Percentiles rank a stretch among this genome's conserved stretches.
phyloP scores from a whole-genome alignment of 2,888 invertebrate species.

The Brenthis hecate region DNA sequence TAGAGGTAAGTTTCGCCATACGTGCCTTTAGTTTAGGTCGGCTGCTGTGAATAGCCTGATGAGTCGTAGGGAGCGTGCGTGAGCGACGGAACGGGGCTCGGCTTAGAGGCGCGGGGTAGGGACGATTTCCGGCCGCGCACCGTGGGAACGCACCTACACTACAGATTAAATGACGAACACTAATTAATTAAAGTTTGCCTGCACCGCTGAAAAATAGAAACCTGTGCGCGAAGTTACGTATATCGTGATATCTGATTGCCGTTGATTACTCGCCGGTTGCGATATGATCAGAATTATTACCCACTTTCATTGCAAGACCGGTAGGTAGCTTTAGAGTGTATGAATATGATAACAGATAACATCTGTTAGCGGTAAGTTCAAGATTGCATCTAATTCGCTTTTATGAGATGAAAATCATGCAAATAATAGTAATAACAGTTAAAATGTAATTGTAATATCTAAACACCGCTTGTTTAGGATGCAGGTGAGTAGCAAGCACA shows the following conservation, averaged over 20 bases:
- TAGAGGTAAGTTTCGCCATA: constrained; percentile 47
- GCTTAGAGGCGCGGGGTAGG: constrained; percentile 63
- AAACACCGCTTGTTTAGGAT: not conserved
- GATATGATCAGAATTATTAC: constrained; percentile 22
- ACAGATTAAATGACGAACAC: constrained; percentile 75
- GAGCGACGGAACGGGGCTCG: constrained; percentile 69
- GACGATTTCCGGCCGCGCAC: constrained; percentile 73
- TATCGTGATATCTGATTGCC: constrained; percentile 12
- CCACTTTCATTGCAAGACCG: constrained; percentile 27
- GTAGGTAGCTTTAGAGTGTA: constrained; percentile 22
- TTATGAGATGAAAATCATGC: not conserved
- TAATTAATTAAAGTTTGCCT: constrained; percentile 73
- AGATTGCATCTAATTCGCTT: constrained; percentile 4
- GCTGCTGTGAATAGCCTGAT: constrained; percentile 60
- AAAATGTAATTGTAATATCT: constrained; percentile 1
- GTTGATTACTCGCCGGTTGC: constrained; percentile 13
- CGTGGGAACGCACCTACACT: constrained; percentile 79
- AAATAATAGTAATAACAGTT: not conserved
- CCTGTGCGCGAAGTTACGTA: constrained; percentile 47
- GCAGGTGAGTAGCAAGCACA: constrained; percentile 20
- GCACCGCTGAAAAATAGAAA: constrained; percentile 64
- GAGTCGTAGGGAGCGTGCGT: constrained; percentile 66
- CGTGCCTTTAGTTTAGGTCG: constrained; percentile 66
- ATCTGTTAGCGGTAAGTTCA: constrained; percentile 15
- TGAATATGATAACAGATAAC: constrained; percentile 10